Percentiles rank a stretch among this genome's conserved stretches.
These are phyloP conservation scores for Aurelia coerulea DNA, from an alignment of 30 jellyfish, hydroid and myxozoan genomes.

Conservation along the genomic window DNA sequence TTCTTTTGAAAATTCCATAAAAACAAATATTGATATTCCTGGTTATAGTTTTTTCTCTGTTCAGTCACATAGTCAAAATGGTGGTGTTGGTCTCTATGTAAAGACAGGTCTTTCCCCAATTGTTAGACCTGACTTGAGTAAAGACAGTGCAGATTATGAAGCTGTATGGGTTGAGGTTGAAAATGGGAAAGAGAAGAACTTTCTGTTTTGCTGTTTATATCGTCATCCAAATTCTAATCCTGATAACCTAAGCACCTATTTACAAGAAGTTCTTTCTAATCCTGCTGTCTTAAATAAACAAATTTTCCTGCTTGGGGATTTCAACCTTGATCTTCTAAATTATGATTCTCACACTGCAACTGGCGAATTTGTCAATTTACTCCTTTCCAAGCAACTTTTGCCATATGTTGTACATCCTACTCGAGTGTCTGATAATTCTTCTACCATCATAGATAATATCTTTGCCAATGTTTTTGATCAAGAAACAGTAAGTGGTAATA, in stretches of 20 bases:
- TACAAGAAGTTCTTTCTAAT: constrained; percentile 31
- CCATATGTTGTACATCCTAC: background rate
- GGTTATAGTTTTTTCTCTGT: too few relatives aligned
- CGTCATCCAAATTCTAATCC: constrained; percentile 35
- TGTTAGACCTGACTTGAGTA: too few relatives aligned
- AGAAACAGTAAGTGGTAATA: too few relatives aligned
- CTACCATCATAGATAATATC: constrained; percentile 1
- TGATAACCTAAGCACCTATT: constrained; percentile 28
- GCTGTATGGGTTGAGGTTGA: constrained; percentile 40
- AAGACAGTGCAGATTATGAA: constrained; percentile 31
- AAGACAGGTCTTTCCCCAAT: too few relatives aligned
- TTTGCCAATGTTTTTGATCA: constrained; percentile 27
- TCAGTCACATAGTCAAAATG: too few relatives aligned
- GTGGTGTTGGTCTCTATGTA: too few relatives aligned
- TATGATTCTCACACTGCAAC: constrained; percentile 37
- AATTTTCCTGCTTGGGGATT: constrained; percentile 28
- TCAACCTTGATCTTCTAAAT: constrained; percentile 30
- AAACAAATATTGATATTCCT: too few relatives aligned
- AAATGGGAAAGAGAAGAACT: too few relatives aligned
- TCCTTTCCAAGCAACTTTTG: constrained; percentile 25
- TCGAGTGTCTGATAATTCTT: constrained; percentile 24
- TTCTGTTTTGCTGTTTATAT: constrained; percentile 37
- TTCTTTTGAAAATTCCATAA: too few relatives aligned
- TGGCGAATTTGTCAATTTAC: constrained; percentile 5
- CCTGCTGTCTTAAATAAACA: constrained; percentile 44